Base-by-base conservation (phyloP, 2,888 invertebrate species). In the Mamestra brassicae region DNA sequence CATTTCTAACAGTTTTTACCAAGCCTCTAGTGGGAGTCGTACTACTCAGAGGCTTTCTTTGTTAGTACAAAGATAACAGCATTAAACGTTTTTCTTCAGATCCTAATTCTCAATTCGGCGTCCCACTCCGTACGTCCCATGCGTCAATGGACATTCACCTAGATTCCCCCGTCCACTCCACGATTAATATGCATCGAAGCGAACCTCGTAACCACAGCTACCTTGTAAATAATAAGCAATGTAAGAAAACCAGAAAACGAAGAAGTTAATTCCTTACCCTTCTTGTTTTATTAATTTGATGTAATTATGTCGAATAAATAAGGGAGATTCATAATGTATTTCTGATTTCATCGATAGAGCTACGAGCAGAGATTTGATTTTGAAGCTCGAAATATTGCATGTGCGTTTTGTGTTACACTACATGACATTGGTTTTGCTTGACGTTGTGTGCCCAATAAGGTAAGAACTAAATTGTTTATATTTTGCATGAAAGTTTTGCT, bases 361-460 rank as follows among this genome's bases (percentile, higher is more conserved):
- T 91, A 86, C 90, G 94, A 95, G 95, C 95, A 95, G 95, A 95
- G 95, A 93, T 95, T 94, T 90, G 86, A 64, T 65, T 89, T 86
- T 86, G 47, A 64, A 69, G 68, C 81, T 76, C 66, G 63, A 76
- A 79, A 71, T 76, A 65, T 71, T 93, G 94, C 93, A 93, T 94
- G 94, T 89, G 89, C 87, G 88, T 89, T 91, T 85, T 87, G 88
- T 86, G 89, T 73, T 77, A 71, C 72, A 78, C 69, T 61, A 63
- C 74, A 66, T 76, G 45, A 66, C 52, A 71, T 85, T 78, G 62
- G 62, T 69, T 84, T 87, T 83, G 92, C 93, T 94, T 92, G 89
- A 87, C 77, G 87, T 90, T 91, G 89, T 91, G 87, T 89, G 83
- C 86, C 74, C 83, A 74, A 62, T 70, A 82, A 88, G 90, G 90